Conservation (phyloP, 2,113 vertebrate genomes). For the Chauna torquata region DNA sequence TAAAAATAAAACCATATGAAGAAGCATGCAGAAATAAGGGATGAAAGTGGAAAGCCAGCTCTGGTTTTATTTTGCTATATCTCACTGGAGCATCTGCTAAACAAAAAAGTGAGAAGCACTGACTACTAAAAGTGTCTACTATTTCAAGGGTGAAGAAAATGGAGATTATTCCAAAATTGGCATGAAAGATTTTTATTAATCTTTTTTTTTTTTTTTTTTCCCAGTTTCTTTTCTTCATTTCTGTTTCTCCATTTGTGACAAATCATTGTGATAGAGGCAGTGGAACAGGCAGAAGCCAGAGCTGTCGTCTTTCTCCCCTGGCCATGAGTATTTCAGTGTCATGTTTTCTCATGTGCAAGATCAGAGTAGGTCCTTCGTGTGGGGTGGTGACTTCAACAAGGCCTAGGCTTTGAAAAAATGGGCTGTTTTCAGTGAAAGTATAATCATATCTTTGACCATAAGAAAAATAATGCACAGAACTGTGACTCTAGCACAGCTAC, state of each 20-base stretch:
- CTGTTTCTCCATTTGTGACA: not conserved
- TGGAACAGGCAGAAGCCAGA: not conserved
- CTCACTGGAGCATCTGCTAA: not conserved
- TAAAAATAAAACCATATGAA: constrained; percentile 63
- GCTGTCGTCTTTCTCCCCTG: not conserved
- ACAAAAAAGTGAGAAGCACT: not conserved
- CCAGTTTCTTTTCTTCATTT: not conserved
- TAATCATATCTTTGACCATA: not conserved
- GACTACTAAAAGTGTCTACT: not conserved
- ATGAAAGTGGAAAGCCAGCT: not conserved
- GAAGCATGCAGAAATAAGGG: not conserved
- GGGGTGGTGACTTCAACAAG: not conserved
- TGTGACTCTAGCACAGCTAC: not conserved
- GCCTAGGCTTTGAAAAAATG: not conserved
- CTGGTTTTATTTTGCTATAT: not conserved
- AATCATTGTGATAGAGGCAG: not conserved
- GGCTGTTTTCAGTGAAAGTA: not conserved
- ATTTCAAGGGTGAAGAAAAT: not conserved
- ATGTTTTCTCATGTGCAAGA: not conserved
- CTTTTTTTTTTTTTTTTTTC: too few species aligned
- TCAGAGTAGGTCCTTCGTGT: not conserved
- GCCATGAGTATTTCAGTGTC: not conserved
- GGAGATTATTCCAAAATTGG: not conserved
- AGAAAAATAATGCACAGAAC: not conserved
- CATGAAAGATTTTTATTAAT: not conserved